Evolutionary conservation across 1,140 invertebrate genomes (phyloP).

Genomic region (Penaeus japonicus): DNA sequence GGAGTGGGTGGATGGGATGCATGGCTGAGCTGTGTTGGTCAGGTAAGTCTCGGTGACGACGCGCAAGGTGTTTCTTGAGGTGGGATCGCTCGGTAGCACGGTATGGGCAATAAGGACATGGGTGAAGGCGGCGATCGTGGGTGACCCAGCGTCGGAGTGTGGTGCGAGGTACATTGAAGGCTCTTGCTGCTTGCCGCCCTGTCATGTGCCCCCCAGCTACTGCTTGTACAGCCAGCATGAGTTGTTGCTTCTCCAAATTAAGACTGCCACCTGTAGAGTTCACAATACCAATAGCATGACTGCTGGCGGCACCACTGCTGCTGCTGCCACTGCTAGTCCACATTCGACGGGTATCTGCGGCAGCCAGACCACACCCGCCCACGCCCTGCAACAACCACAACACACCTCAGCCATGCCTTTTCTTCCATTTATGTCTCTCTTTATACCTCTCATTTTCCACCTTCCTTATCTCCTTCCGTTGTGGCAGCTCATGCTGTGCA

Average conservation of each 20-base stretch:
- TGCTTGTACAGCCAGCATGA: neutral
- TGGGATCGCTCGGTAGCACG: conserved; percentile 2
- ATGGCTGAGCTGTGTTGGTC: conserved; percentile 1
- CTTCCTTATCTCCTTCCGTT: neutral
- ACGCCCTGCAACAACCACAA: conserved; percentile 28
- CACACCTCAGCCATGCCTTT: conserved; percentile 11
- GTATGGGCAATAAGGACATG: neutral
- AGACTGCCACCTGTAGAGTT: neutral
- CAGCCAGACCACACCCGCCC: neutral
- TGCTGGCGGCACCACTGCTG: neutral
- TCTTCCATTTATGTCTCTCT: neutral
- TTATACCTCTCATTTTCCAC: neutral
- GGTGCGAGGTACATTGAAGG: conserved; percentile 19
- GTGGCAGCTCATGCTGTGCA: no score
- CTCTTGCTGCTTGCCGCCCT: conserved; percentile 1
- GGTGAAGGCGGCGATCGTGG: neutral
- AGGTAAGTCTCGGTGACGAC: neutral
- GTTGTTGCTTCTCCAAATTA: conserved; percentile 8
- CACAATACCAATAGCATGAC: neutral
- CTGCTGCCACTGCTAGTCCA: neutral
- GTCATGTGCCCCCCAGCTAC: conserved; percentile 9
- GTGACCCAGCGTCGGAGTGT: neutral
- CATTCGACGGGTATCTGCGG: neutral
- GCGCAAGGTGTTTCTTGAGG: conserved; percentile 3
- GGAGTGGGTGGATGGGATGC: neutral